Percentiles rank a stretch among this genome's conserved stretches.
Conservation (phyloP, 2,888 invertebrate genomes). For the Loripinus fragilis region DNA sequence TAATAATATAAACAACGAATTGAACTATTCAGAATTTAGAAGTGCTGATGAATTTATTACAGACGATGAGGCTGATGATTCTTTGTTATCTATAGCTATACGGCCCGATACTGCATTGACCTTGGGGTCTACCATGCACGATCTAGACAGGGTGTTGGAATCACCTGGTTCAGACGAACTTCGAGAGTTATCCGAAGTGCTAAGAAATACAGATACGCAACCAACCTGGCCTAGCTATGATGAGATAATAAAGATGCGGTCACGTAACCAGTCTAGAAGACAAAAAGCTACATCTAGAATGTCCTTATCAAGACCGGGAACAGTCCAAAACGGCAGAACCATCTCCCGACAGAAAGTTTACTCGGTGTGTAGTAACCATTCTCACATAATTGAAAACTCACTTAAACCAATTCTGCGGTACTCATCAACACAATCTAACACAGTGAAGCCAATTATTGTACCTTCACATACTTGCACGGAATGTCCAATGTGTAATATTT, state of each 20-base stretch:
- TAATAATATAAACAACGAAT: not conserved
- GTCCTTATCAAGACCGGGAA: conserved; percentile 36
- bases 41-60: not conserved
- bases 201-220: conserved; percentile 37
- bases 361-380: not conserved
- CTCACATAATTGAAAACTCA: not conserved
- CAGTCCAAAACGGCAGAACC: conserved; percentile 30
- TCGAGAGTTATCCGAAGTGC: conserved; percentile 46
- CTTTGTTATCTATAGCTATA: conserved; percentile 46
- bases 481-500: conserved; percentile 64
- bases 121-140: conserved; percentile 51
- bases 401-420: conserved; percentile 53
- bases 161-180: conserved; percentile 50
- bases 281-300: conserved; percentile 27
- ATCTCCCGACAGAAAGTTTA: not conserved
- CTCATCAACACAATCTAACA: conserved; percentile 41
- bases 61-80: conserved; percentile 37
- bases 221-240: conserved; percentile 52
- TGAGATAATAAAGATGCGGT: conserved; percentile 41
- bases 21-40: not conserved
- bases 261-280: conserved; percentile 22
- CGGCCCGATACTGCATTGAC: conserved; percentile 58
- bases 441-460: conserved; percentile 55
- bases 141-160: conserved; percentile 48
- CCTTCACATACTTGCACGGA: conserved; percentile 62